phyloP scores from a whole-genome alignment of 2,797 vertebrate species.

The Squalus acanthias region DNA sequence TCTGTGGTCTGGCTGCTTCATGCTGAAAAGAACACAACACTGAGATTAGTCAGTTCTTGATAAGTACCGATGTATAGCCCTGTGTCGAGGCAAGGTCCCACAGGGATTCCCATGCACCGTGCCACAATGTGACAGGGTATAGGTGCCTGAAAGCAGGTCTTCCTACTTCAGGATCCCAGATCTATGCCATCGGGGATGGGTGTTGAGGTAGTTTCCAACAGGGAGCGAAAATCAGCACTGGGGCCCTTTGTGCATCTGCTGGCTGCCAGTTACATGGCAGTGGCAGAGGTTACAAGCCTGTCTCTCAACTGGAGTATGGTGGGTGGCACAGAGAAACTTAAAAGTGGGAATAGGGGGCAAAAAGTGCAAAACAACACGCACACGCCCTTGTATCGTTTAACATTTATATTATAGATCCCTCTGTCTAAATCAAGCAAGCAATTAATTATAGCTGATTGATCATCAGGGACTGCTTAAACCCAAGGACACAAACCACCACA shows the following conservation, averaged over 20 bases:
- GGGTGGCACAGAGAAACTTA: background rate
- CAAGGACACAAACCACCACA: background rate
- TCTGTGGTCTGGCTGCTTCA: conserved; percentile 61
- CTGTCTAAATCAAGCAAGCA: background rate
- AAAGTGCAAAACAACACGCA: background rate
- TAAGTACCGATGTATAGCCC: background rate
- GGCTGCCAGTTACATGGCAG: background rate
- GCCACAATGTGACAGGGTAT: background rate
- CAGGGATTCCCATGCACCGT: background rate
- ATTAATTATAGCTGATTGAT: background rate
- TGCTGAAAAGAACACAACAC: conserved; percentile 53
- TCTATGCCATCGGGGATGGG: background rate
- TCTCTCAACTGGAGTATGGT: background rate
- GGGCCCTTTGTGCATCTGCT: background rate
- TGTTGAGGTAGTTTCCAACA: background rate
- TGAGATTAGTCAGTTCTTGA: conserved; percentile 13
- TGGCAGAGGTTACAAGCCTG: background rate
- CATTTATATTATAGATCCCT: background rate
- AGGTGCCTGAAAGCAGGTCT: background rate
- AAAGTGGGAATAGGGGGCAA: background rate
- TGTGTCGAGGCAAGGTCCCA: background rate
- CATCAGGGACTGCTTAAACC: background rate
- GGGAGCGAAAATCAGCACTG: background rate
- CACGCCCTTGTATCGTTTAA: background rate
- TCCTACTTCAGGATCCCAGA: background rate